Evolutionary conservation across 2,888 invertebrate species (phyloP).

Genomic region (Orchesella flavescens): DNA sequence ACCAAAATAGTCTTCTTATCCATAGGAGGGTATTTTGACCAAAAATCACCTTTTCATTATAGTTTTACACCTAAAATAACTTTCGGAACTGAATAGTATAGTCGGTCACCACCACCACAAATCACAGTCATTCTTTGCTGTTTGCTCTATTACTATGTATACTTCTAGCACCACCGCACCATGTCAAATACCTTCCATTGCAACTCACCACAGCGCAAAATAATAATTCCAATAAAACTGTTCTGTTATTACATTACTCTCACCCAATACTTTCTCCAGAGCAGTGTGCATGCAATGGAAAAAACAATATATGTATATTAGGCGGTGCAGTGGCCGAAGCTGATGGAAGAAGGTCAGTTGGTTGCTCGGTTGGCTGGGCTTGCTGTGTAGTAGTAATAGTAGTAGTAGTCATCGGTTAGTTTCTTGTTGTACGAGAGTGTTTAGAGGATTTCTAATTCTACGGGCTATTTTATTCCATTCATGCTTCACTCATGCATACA

Average conservation of each 20-base stretch:
- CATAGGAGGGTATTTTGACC: constrained; percentile 2
- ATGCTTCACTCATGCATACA: constrained; percentile 52
- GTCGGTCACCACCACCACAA: neutral
- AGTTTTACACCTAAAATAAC: constrained; percentile 5
- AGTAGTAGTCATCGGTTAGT: neutral
- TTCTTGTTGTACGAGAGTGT: neutral
- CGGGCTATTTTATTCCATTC: constrained; percentile 54
- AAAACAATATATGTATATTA: neutral
- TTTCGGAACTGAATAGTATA: neutral
- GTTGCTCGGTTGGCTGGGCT: neutral
- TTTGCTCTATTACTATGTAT: neutral
- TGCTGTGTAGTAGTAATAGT: too few species aligned
- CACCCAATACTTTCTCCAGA: neutral
- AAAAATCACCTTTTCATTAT: neutral
- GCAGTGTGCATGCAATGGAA: neutral
- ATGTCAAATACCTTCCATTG: neutral
- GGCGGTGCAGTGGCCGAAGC: constrained; percentile 58
- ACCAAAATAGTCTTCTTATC: neutral
- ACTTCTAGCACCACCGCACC: neutral
- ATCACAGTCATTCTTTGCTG: neutral
- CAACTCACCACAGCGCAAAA: neutral
- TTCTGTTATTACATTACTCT: neutral
- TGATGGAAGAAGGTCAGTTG: constrained; percentile 36
- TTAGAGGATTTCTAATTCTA: constrained; percentile 40
- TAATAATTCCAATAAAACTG: neutral